These are phyloP conservation scores for Frieseomelitta varia DNA, from an alignment of 1,140 invertebrate genomes.

Conservation along the genomic window DNA sequence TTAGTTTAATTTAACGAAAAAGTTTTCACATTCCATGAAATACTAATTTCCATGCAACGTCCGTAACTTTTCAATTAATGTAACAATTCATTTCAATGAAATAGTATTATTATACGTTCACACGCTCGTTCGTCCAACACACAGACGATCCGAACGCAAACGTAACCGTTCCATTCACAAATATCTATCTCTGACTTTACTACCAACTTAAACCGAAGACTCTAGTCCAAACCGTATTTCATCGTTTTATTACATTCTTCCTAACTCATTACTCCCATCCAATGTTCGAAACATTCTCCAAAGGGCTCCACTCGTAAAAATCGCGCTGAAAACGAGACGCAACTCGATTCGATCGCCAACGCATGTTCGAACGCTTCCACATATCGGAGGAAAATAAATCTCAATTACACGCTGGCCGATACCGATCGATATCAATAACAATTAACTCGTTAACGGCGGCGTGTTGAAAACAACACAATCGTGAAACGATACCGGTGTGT, in stretches of 20 bases:
- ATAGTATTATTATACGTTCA: not conserved
- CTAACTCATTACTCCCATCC: too few species aligned
- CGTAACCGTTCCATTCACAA: not conserved
- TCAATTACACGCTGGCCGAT: not conserved
- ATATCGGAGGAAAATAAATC: not conserved
- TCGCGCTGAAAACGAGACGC: not conserved
- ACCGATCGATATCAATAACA: not conserved
- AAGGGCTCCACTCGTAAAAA: too few species aligned
- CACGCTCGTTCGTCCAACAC: not conserved
- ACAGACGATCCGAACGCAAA: not conserved
- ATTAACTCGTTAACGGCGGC: conserved; percentile 13
- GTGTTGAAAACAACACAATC: not conserved
- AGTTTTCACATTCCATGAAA: not conserved
- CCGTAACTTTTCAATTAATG: not conserved
- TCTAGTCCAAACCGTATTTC: not conserved
- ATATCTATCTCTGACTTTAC: not conserved
- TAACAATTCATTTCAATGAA: not conserved
- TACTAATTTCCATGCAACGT: not conserved
- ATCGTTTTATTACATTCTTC: not conserved
- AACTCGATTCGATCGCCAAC: not conserved
- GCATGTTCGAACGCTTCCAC: not conserved
- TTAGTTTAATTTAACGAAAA: not conserved
- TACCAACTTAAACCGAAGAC: not conserved
- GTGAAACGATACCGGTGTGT: not conserved
- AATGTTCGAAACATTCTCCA: not conserved